Percentiles rank a stretch among this genome's conserved stretches.
These are phyloP conservation scores for Yponomeuta sedellus DNA, from an alignment of 2,888 invertebrate genomes.

Conservation along the genomic window DNA sequence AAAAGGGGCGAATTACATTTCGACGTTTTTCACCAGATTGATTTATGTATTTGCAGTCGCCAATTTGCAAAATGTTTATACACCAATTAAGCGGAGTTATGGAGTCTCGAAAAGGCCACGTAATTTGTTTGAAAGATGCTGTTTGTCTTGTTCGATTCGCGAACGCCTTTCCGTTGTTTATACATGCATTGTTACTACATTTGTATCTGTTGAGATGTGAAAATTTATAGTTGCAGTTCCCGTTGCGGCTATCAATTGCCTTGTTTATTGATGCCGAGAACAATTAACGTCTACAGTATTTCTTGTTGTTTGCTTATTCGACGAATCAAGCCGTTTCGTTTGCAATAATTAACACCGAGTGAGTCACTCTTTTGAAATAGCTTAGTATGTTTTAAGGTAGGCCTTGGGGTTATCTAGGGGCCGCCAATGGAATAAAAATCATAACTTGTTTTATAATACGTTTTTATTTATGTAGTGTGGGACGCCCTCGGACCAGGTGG, in stretches of 20 bases:
- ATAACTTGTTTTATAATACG: too few relatives aligned
- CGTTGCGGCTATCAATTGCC: background rate
- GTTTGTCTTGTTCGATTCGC: slow-evolving; percentile 26
- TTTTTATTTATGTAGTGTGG: too few relatives aligned
- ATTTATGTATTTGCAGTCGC: slow-evolving; percentile 45
- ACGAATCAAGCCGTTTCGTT: background rate
- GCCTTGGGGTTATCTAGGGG: too few relatives aligned
- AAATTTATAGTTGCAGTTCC: slow-evolving; percentile 17
- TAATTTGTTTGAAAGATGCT: slow-evolving; percentile 24
- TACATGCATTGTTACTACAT: slow-evolving; percentile 18
- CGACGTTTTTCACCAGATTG: slow-evolving; percentile 31
- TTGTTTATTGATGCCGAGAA: slow-evolving; percentile 15
- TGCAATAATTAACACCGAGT: background rate
- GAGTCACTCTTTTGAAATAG: background rate
- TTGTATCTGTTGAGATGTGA: slow-evolving; percentile 24
- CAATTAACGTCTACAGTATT: slow-evolving; percentile 9
- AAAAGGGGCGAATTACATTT: slow-evolving; percentile 27
- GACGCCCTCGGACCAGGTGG: too few relatives aligned
- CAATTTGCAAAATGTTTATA: slow-evolving; percentile 52
- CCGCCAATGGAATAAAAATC: too few relatives aligned
- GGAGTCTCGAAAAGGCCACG: slow-evolving; percentile 35
- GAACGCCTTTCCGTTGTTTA: slow-evolving; percentile 23
- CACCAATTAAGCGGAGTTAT: slow-evolving; percentile 50
- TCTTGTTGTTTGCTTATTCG: slow-evolving; percentile 2
- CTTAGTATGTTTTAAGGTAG: background rate